Evolutionary conservation across 2,888 invertebrate genomes (phyloP), one percentile per base, ranked within the genome.

Genomic region (Sinodicranocentrus sp.): DNA sequence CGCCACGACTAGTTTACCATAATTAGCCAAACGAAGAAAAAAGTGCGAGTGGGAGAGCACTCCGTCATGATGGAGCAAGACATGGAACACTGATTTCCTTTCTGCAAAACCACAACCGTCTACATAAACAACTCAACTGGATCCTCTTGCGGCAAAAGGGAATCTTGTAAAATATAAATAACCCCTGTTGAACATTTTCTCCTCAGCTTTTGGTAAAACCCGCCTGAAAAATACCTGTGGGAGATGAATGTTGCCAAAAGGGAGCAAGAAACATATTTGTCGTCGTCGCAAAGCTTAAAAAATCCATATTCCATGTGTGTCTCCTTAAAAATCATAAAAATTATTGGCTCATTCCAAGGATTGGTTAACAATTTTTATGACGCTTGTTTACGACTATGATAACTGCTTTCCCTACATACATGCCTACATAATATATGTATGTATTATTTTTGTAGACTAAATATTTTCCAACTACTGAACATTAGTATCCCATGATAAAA

Each of bases 1-100:
- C 79, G 63, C 43, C 65, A 63, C 28, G 79, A 71, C 79, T 70
- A 80, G 54, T 67, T n/a, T 80, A 65, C 79, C 79, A 82, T 82
- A 82, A 82, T 82, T 82, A 82, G 82, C 73, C 67, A 82, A 71
- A 63, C 15, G 33, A 43, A 67, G 63, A 63, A 33, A 70, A 54
- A 78, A 39, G n/a, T n/a, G n/a, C n/a, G n/a, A n/a, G n/a, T n/a
- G n/a, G n/a, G n/a, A n/a, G n/a, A n/a, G n/a, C n/a, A n/a, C n/a
- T n/a, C n/a, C n/a, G n/a, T n/a, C n/a, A n/a, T n/a, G n/a, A n/a
- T n/a, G n/a, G n/a, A n/a, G n/a, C n/a, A n/a, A n/a, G 25, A n/a
- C n/a, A n/a, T n/a, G 39, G 39, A 39, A 39, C 39, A 39, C 39
- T 59, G 2, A 8, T 8, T 23, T 6, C 21, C 28, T 3, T 17